phyloP scores from a whole-genome alignment of 35 echinoderm and acorn worm genomes.

The Holothuria glaberrima region DNA sequence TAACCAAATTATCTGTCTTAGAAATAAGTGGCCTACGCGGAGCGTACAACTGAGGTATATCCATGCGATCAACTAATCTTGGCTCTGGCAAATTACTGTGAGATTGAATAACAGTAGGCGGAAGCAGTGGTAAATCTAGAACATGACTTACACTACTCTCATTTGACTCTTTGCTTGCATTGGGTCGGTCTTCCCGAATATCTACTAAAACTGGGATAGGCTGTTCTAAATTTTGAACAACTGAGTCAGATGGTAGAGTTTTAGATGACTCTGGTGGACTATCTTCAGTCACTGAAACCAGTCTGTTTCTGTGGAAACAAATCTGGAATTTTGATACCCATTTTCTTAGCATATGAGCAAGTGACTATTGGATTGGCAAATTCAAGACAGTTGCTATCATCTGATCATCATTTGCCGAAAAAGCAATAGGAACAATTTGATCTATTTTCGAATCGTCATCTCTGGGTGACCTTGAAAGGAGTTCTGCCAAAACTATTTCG shows the following conservation, averaged over 20 bases:
- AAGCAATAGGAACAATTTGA: constrained; percentile 13
- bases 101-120: neutral
- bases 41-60: constrained; percentile 11
- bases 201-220: too few species aligned
- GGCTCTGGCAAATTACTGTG: neutral
- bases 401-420: neutral
- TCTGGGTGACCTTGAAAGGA: constrained; percentile 2
- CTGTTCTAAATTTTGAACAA: too few species aligned
- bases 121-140: neutral
- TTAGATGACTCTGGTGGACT: neutral
- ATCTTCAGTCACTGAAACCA: neutral
- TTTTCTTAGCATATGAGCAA: constrained; percentile 21
- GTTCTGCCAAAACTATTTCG: constrained; percentile 42
- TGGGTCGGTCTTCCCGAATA: too few species aligned
- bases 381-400: neutral
- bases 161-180: too few species aligned
- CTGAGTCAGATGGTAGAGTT: too few species aligned
- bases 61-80: constrained; percentile 52
- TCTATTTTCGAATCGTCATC: constrained; percentile 22
- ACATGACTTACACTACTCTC: neutral
- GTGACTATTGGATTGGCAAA: constrained; percentile 11
- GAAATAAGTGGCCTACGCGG: constrained; percentile 38
- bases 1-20: constrained; percentile 38
- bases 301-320: constrained; percentile 16
- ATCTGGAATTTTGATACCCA: constrained; percentile 27